Evolutionary conservation across 2,797 vertebrate genomes (phyloP), one percentile per base, ranked within the genome.

Genomic region (Rhinella marina): DNA sequence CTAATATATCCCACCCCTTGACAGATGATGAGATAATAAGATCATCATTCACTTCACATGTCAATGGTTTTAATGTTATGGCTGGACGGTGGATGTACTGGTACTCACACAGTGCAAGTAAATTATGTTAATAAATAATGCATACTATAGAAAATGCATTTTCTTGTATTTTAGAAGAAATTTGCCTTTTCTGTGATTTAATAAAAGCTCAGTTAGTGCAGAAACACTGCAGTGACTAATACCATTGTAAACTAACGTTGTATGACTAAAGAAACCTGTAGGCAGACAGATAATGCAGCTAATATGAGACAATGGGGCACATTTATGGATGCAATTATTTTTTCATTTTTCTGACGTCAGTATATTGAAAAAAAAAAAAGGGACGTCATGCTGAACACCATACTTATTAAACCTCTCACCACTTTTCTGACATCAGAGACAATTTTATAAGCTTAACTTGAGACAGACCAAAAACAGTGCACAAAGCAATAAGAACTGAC

Each of bases 221-320:
- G 19, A 75, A 41, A 23, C 7, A 3, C 72, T 48, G 72, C 32
- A 75, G 50, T 75, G 72, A 75, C 72, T 75, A 75, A 75, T 75
- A 75, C 32, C 7, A 73, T 19, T 73, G 70, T 73, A 73, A 73
- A 48, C 29, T n/a, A 64, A 14, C 10, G 70, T 75, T 8, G 32
- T 23, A 75, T 75, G 72, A 75, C 72, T 48, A 75, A 75, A 75
- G 72, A 19, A 48, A 75, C 13, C 11, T 13, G 72, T 75, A 75
- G 72, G 72, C 32, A 75, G 66, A 32, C 14, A 27, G 72, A 75
- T 48, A 75, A 75, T 50, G 41, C 72, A 48, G 19, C 72, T 41
- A 75, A 50, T 32, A 32, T 12, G 32, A 75, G 72, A 75, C 32
- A 75, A 75, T 50, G 17, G 70, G 70, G 32, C 21, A 75, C 8